phyloP scores from a whole-genome alignment of 2,797 vertebrate genomes.

The Eremophila alpestris region DNA sequence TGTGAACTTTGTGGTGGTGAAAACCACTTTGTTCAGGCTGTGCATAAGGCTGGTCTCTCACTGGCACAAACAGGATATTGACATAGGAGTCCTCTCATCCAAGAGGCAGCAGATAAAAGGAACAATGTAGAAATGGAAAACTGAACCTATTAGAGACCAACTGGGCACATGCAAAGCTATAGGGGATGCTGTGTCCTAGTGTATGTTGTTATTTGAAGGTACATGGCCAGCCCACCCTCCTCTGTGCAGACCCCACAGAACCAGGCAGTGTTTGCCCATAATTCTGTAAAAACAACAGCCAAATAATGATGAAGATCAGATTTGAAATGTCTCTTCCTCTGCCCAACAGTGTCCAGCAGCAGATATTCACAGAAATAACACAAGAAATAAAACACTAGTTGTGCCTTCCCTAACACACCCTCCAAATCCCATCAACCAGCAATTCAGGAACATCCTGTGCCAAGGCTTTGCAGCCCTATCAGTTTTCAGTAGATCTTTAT shows the following conservation, averaged over 20 bases:
- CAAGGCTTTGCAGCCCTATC: neutral
- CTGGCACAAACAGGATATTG: neutral
- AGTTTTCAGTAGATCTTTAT: neutral
- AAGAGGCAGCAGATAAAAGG: neutral
- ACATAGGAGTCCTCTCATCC: neutral
- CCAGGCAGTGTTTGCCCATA: neutral
- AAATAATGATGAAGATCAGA: neutral
- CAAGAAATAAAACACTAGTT: neutral
- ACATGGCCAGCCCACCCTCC: neutral
- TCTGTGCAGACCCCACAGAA: neutral
- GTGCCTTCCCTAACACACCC: neutral
- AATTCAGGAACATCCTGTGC: neutral
- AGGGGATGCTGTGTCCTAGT: neutral
- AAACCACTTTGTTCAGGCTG: neutral
- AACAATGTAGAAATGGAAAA: neutral
- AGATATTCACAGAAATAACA: neutral
- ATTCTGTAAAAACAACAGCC: neutral
- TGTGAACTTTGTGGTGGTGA: neutral
- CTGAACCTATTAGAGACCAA: neutral
- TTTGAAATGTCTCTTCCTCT: neutral
- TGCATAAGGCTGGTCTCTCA: neutral
- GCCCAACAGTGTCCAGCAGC: neutral
- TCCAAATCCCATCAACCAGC: neutral
- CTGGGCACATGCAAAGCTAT: accelerated
- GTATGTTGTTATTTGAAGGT: neutral